These are phyloP conservation scores for Scortum barcoo DNA, from an alignment of 2,113 vertebrate species.

Conservation along the genomic window DNA sequence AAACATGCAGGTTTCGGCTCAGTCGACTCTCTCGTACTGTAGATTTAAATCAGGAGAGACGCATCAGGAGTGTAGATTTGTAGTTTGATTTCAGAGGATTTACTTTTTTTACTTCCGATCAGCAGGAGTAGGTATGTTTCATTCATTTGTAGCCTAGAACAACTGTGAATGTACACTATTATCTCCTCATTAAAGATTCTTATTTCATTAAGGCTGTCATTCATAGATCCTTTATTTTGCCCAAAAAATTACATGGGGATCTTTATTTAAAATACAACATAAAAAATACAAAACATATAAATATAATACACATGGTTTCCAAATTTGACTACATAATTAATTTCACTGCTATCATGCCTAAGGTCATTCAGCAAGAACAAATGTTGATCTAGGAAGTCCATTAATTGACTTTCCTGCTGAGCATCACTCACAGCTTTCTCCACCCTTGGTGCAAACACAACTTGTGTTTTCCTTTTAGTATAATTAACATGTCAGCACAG, in stretches of 20 bases:
- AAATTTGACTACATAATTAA: not conserved
- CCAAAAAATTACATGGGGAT: not conserved
- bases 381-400: slow-evolving; percentile 31
- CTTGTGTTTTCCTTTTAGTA: slow-evolving; percentile 69
- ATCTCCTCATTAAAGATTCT: not conserved
- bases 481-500: slow-evolving; percentile 78
- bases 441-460: slow-evolving; percentile 57
- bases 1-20: slow-evolving; percentile 16
- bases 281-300: not conserved
- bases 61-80: not conserved
- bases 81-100: not conserved
- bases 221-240: not conserved
- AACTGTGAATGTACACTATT: not conserved
- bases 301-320: not conserved
- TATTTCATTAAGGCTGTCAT: not conserved
- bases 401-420: slow-evolving; percentile 50
- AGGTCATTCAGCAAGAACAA: slow-evolving; percentile 2
- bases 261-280: not conserved
- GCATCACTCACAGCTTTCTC: slow-evolving; percentile 50
- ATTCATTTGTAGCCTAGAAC: not conserved
- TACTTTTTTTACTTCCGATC: too few relatives aligned
- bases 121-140: not conserved
- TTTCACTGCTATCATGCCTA: slow-evolving; percentile 10
- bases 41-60: not conserved
- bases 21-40: not conserved